These are phyloP conservation scores for Drosophila punjabiensis DNA, from an alignment of 1,140 invertebrate species.

Conservation along the genomic window DNA sequence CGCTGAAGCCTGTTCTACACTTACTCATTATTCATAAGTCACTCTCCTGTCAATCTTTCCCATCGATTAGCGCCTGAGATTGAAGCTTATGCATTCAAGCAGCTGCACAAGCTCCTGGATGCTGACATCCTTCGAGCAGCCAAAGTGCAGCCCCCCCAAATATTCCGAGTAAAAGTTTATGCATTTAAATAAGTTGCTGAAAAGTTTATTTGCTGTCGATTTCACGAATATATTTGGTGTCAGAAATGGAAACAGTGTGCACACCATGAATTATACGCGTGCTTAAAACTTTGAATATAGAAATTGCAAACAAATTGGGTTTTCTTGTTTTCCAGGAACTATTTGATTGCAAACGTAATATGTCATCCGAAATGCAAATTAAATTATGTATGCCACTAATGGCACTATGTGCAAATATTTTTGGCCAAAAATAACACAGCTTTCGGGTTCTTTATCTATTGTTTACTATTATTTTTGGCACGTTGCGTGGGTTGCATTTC, in stretches of 20 bases:
- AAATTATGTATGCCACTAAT: slow-evolving; percentile 2
- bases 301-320: slow-evolving; percentile 9
- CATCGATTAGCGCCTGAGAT: slow-evolving; percentile 30
- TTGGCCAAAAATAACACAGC: slow-evolving; percentile 3
- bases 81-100: slow-evolving; percentile 26
- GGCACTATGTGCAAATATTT: background rate
- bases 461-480: slow-evolving; percentile 41
- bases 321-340: slow-evolving; percentile 7
- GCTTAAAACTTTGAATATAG: slow-evolving; percentile 16
- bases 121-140: slow-evolving; percentile 9
- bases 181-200: slow-evolving; percentile 72
- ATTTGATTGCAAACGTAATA: background rate
- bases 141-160: slow-evolving; percentile 9
- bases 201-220: slow-evolving; percentile 69
- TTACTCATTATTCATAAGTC: slow-evolving; percentile 36
- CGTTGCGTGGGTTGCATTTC: slow-evolving; percentile 21
- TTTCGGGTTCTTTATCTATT: slow-evolving; percentile 5
- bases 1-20: background rate
- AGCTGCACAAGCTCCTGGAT: slow-evolving; percentile 23
- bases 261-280: slow-evolving; percentile 32
- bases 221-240: slow-evolving; percentile 32
- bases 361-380: slow-evolving; percentile 12
- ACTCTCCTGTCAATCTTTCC: slow-evolving; percentile 34
- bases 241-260: slow-evolving; percentile 12
- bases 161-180: slow-evolving; percentile 41